A percentile compares a stretch with the other conserved stretches of the same genome.
Evolutionary conservation across 1,140 invertebrate genomes (phyloP).

Genomic region (Aphelinus atriplicis): DNA sequence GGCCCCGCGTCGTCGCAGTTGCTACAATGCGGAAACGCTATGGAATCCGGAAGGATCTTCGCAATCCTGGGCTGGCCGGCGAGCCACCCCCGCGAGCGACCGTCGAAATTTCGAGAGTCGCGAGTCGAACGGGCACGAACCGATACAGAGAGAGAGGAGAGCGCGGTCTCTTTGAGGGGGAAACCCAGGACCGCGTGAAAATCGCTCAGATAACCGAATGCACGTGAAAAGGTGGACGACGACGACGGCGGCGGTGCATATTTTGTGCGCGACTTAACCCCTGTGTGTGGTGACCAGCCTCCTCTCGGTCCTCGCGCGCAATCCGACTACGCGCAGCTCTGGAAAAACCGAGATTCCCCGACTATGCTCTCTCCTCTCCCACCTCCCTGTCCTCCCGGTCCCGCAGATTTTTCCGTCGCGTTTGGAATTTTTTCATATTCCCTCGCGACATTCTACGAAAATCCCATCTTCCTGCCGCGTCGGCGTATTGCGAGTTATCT

Average conservation of each 20-base stretch:
- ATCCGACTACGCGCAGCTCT: constrained; percentile 2
- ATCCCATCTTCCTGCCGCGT: neutral
- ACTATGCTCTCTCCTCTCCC: neutral
- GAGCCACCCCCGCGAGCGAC: neutral
- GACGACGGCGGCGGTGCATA: no score
- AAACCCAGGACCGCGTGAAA: constrained; percentile 25
- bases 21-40: no score
- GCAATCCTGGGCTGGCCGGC: neutral
- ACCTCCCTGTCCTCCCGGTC: no score
- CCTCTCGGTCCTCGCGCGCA: neutral
- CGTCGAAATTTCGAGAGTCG: no score
- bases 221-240: neutral
- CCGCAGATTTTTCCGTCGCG: neutral
- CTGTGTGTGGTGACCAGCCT: no score
- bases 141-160: no score
- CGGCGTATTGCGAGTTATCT: neutral
- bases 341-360: neutral
- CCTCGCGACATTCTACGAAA: neutral
- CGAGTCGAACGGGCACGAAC: no score
- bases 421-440: neutral
- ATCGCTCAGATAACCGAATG: constrained; percentile 14
- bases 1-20: no score
- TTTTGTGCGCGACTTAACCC: constrained; percentile 7
- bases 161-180: no score
- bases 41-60: no score